Conservation (phyloP, 1,140 invertebrate species). For the Heliconius hermathena region DNA sequence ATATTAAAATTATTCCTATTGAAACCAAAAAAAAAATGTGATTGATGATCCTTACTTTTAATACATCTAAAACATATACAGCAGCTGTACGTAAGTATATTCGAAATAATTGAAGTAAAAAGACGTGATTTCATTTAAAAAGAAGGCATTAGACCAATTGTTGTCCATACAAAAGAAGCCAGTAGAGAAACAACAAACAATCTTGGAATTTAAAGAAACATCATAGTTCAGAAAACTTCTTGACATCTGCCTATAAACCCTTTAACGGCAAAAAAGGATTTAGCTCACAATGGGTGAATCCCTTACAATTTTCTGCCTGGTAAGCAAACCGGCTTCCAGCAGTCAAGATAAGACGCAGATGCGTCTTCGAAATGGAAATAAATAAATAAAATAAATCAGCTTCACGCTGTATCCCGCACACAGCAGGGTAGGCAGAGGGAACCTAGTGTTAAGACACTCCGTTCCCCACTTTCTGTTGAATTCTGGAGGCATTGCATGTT, state of each 20-base stretch:
- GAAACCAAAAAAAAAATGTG: not conserved
- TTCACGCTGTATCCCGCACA: no score
- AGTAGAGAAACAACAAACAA: slow-evolving; percentile 46
- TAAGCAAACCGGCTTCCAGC: slow-evolving; percentile 14
- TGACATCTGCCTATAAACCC: slow-evolving; percentile 63
- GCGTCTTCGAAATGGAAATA: not conserved
- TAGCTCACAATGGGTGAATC: slow-evolving; percentile 47
- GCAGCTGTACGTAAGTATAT: slow-evolving; percentile 8
- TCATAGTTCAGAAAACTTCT: slow-evolving; percentile 55
- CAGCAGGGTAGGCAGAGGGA: no score
- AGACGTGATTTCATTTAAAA: slow-evolving; percentile 50
- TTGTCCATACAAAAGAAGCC: slow-evolving; percentile 39
- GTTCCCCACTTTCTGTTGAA: no score
- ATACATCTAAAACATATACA: not conserved
- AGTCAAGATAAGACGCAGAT: slow-evolving; percentile 27
- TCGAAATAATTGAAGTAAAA: slow-evolving; percentile 5
- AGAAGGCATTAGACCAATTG: slow-evolving; percentile 48
- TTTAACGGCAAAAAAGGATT: slow-evolving; percentile 62
- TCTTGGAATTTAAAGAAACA: slow-evolving; percentile 45
- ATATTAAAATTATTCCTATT: no score
- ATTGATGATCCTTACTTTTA: not conserved
- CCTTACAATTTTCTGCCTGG: slow-evolving; percentile 52
- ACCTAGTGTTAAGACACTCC: no score
- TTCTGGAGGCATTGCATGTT: no score
- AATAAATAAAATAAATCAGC: no score